phyloP scores from a whole-genome alignment of 1,140 invertebrate genomes.

The Panagrolaimus sp. region DNA sequence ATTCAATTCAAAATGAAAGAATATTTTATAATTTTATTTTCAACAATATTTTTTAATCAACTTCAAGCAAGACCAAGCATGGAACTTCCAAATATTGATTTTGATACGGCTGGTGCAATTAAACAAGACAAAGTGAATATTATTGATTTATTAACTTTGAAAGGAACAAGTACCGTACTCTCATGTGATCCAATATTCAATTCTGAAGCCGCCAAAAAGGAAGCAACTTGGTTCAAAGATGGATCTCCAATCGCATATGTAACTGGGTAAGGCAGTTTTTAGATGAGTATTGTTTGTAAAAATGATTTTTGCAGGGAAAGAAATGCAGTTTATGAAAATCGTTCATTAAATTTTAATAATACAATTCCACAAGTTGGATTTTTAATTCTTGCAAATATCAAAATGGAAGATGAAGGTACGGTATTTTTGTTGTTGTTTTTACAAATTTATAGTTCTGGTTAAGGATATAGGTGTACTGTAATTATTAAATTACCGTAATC shows the following conservation, averaged over 20 bases:
- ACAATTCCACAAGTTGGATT: constrained; percentile 26
- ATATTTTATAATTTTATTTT: too few relatives aligned
- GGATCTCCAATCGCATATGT: background rate
- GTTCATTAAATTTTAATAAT: constrained; percentile 19
- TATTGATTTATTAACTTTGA: too few relatives aligned
- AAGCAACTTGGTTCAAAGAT: constrained; percentile 9
- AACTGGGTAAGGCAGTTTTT: background rate
- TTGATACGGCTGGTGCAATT: too few relatives aligned
- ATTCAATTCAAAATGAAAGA: too few relatives aligned
- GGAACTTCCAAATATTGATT: too few relatives aligned
- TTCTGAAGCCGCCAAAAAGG: background rate
- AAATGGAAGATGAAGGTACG: constrained; percentile 24
- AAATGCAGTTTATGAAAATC: constrained; percentile 19
- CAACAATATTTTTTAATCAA: too few relatives aligned
- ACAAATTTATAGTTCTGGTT: too few relatives aligned
- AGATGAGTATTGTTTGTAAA: background rate
- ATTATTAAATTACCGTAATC: too few relatives aligned
- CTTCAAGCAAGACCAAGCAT: too few relatives aligned
- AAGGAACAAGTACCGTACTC: background rate
- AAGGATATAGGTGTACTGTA: too few relatives aligned
- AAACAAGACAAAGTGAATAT: too few relatives aligned
- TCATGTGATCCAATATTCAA: constrained; percentile 25
- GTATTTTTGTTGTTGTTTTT: too few relatives aligned
- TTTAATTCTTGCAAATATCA: constrained; percentile 21
- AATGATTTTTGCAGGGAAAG: constrained; percentile 2